Conservation (phyloP, 2,113 vertebrate species). For the Mirounga angustirostris region DNA sequence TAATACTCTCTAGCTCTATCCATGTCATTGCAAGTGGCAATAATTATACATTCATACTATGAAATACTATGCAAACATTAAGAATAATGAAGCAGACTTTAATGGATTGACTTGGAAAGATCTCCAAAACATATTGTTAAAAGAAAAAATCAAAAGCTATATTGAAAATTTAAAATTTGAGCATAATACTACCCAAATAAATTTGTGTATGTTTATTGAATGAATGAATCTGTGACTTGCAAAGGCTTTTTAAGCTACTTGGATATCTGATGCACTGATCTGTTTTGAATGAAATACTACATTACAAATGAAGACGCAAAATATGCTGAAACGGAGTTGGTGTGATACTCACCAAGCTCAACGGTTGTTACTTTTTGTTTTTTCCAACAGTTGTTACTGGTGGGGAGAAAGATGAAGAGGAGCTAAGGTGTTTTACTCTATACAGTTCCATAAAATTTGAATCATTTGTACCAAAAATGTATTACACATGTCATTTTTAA, state of each 20-base stretch:
- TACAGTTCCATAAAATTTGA: background rate
- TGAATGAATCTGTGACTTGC: constrained; percentile 15
- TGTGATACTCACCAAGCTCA: background rate
- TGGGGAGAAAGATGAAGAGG: background rate
- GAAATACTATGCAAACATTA: background rate
- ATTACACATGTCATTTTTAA: background rate
- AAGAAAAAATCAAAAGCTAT: constrained; percentile 15
- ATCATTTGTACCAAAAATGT: background rate
- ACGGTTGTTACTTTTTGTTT: background rate
- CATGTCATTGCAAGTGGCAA: background rate
- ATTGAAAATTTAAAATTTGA: constrained; percentile 20
- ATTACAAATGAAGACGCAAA: constrained; percentile 7
- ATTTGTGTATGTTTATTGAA: constrained; percentile 1
- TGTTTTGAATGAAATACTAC: background rate
- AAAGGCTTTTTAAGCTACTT: background rate
- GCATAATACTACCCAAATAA: background rate
- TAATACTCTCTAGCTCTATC: background rate
- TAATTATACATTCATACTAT: background rate
- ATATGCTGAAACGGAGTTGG: background rate
- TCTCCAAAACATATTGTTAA: background rate
- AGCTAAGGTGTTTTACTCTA: background rate
- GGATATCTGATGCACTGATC: background rate
- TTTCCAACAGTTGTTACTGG: background rate
- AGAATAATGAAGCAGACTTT: constrained; percentile 47
- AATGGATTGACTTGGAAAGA: background rate